phyloP scores from a whole-genome alignment of 2,888 invertebrate genomes.

The Volucella inanis region DNA sequence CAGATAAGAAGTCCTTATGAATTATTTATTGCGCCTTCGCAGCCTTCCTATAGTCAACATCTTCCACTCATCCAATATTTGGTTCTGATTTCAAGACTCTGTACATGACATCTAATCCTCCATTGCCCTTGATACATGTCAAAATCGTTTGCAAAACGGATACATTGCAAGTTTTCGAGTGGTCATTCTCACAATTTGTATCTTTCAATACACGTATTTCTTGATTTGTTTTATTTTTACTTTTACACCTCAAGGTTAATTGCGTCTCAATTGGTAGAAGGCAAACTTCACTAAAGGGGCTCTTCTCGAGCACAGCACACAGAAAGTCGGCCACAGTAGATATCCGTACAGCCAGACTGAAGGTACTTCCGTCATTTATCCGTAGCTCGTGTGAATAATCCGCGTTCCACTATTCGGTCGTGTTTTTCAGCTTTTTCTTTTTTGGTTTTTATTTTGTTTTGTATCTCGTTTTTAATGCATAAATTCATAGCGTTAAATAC shows the following conservation, averaged over 20 bases:
- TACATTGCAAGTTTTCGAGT: slow-evolving; percentile 7
- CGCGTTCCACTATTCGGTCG: slow-evolving; percentile 28
- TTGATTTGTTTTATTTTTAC: slow-evolving; percentile 6
- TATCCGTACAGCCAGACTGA: slow-evolving; percentile 10
- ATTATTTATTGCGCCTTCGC: no score
- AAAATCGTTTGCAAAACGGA: slow-evolving; percentile 17
- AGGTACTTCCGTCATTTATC: slow-evolving; percentile 69
- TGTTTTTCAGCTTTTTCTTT: slow-evolving; percentile 32
- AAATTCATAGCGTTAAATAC: slow-evolving; percentile 42
- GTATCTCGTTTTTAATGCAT: slow-evolving; percentile 19
- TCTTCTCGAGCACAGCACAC: slow-evolving; percentile 18
- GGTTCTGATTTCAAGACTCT: neutral
- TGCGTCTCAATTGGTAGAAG: slow-evolving; percentile 55
- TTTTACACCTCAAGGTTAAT: slow-evolving; percentile 67
- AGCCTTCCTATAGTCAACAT: neutral
- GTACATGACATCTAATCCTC: neutral
- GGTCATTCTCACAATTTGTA: slow-evolving; percentile 27
- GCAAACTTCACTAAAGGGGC: slow-evolving; percentile 31
- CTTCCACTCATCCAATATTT: neutral
- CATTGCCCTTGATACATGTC: slow-evolving; percentile 23
- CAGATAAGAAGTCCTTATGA: no score
- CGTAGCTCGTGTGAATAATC: slow-evolving; percentile 28
- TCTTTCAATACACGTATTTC: slow-evolving; percentile 10
- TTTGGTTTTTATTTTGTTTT: neutral
- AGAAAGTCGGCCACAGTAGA: slow-evolving; percentile 28